phyloP scores from a whole-genome alignment of 1,140 invertebrate genomes.

The Lepidurus packardi region DNA sequence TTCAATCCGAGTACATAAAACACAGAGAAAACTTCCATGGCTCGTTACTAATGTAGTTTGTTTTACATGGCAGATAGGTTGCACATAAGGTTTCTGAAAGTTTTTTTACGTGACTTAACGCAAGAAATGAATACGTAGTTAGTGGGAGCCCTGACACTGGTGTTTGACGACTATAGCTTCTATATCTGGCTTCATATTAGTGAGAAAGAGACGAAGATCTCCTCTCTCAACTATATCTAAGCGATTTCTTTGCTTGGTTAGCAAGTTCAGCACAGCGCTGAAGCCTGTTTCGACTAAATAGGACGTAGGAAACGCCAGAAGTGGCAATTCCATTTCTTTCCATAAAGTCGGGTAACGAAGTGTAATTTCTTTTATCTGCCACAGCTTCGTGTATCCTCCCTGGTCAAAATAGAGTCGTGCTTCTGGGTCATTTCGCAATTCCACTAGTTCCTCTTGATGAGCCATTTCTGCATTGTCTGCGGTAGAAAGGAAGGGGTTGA shows the following conservation, averaged over 20 bases:
- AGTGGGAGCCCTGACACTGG: background rate
- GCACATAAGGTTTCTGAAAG: background rate
- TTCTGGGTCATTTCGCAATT: background rate
- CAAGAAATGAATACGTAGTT: background rate
- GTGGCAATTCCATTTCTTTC: background rate
- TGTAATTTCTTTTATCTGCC: background rate
- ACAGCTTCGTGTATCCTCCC: background rate
- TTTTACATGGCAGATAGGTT: background rate
- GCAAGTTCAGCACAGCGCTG: background rate
- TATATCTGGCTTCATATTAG: background rate
- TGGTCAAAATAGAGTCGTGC: background rate
- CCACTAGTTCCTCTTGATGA: background rate
- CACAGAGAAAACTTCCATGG: background rate
- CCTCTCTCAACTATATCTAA: background rate
- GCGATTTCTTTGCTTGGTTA: background rate
- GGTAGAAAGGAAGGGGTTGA: background rate
- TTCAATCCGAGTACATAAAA: background rate
- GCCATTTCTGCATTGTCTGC: background rate
- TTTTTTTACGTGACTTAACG: background rate
- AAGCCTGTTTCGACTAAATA: background rate
- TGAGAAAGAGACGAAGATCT: background rate
- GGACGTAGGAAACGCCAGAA: background rate
- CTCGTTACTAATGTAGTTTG: background rate
- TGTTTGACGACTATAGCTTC: background rate
- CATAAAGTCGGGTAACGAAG: background rate